Evolutionary conservation across 2,113 vertebrate genomes (phyloP).

Genomic region (Cyanistes caeruleus): DNA sequence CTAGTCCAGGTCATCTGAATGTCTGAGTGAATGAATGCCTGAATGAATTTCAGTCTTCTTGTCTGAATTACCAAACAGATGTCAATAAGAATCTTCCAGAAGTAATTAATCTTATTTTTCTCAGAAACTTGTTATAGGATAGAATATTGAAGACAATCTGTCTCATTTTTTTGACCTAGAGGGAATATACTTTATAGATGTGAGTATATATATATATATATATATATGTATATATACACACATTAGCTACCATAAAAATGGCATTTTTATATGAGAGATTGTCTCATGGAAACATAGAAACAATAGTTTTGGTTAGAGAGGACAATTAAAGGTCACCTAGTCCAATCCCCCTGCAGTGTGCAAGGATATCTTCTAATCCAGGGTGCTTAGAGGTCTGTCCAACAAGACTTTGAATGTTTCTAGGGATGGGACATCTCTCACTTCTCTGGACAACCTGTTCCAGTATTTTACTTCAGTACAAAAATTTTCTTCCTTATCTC

Average conservation of each 20-base stretch:
- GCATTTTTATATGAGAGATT: background rate
- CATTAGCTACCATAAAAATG: background rate
- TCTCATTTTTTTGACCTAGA: background rate
- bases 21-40: background rate
- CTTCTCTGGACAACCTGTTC: background rate
- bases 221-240: too few species aligned
- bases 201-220: too few species aligned
- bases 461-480: background rate
- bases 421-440: background rate
- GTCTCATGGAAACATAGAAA: background rate
- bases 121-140: background rate
- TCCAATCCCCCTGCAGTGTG: background rate
- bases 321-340: background rate
- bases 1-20: background rate
- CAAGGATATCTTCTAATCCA: background rate
- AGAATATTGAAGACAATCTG: background rate
- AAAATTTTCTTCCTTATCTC: background rate
- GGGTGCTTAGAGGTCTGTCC: background rate
- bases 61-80: background rate
- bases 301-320: background rate
- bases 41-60: background rate
- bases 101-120: background rate
- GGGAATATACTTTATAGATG: background rate
- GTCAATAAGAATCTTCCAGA: background rate
- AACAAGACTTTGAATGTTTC: background rate